Base-by-base conservation (phyloP, 1,140 invertebrate genomes). In the Dolichoris vasculosae region DNA sequence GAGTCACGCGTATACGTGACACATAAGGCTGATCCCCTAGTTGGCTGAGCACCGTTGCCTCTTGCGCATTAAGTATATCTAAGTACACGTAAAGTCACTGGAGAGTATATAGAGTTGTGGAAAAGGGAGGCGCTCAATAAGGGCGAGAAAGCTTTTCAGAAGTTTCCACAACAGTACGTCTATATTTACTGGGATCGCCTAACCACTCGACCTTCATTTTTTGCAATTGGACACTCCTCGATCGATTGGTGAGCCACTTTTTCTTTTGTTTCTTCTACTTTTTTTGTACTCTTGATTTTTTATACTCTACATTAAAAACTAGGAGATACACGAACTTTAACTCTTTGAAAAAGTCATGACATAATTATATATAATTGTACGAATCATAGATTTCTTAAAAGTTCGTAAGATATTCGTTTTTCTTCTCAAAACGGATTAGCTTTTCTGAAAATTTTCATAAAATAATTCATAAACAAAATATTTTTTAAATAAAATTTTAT, bases 61-160 rank as follows among this genome's bases (percentile, higher is more conserved):
- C 83, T 79, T 85, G 86, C 88, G 86, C 88, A 87, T 88, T 88
- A 89, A 88, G 86, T 88, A 83, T 87, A 87, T 84, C 87, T 87
- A 85, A 87, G 86, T 85, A 87, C 87, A 88, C 85, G 59, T 81
- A 87, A 88, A 89, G 86, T 86, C 85, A 82, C 75, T 80, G 51
- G 80, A 85, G 84, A 87, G 40, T 75, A 35, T 13, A n/a, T 4
- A 59, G 55, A 59, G 20, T 59, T 59, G 9, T 4, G 6, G 23
- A 23, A 59, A 59, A 51, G 48, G 17, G 35, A 26, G n/a, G 23
- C 2, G 79, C 26, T n/a, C n/a, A 13, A 82, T 32, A 38, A 46
- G 80, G 48, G 3, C 43, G 80, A 51, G 15, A 55, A 76, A 76
- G 48, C 26, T 32, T 76, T 59, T 83, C 32, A 35, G 20, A 76